Conservation (phyloP, 2,888 invertebrate genomes). For the Globia sparganii region DNA sequence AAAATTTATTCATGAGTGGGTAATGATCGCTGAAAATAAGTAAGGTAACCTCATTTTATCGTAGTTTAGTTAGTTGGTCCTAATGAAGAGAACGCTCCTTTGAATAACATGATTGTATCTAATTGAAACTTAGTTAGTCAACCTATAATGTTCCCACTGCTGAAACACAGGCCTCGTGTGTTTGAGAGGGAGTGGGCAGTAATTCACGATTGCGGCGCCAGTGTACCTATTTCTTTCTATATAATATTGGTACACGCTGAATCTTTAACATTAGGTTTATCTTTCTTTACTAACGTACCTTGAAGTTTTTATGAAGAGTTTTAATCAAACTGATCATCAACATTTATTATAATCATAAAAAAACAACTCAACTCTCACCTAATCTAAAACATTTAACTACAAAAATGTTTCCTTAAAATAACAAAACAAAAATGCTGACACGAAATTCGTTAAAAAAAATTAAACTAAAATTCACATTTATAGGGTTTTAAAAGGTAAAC, state of each 20-base stretch:
- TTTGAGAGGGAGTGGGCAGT: no score
- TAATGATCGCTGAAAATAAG: conserved; percentile 12
- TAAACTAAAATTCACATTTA: conserved; percentile 30
- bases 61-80: no score
- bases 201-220: no score
- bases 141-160: no score
- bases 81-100: not conserved
- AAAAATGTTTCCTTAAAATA: conserved; percentile 11
- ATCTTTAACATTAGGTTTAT: not conserved
- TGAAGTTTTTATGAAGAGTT: not conserved
- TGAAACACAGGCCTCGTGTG: no score
- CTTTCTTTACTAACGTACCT: no score
- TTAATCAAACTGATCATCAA: not conserved
- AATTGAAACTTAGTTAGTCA: not conserved
- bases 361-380: conserved; percentile 1
- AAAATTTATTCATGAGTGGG: not conserved
- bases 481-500: conserved; percentile 54
- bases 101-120: not conserved
- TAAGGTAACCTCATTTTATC: not conserved
- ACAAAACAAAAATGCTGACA: conserved; percentile 1
- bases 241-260: not conserved
- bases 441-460: conserved; percentile 34
- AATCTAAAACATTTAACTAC: not conserved
- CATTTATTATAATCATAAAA: not conserved
- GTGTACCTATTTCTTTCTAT: no score